Evolutionary conservation across 1,140 invertebrate species (phyloP).

Genomic region (Brachionus rubens): DNA sequence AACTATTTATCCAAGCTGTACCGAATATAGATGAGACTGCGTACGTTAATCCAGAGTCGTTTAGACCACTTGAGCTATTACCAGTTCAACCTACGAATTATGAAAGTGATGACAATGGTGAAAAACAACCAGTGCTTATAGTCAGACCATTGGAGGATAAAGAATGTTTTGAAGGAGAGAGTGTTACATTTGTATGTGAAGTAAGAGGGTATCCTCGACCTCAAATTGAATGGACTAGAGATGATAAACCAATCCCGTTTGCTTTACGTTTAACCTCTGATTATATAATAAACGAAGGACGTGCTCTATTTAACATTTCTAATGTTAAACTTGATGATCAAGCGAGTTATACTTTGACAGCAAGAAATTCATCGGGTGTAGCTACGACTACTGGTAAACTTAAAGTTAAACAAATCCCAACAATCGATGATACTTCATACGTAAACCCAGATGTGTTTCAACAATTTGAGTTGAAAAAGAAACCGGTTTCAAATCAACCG

Average conservation of each 20-base stretch:
- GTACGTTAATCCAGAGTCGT: slow-evolving; percentile 35
- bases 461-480: slow-evolving; percentile 43
- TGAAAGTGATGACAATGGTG: slow-evolving; percentile 22
- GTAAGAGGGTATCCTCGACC: slow-evolving; percentile 57
- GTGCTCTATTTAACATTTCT: slow-evolving; percentile 80
- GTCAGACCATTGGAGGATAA: slow-evolving; percentile 37
- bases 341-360: slow-evolving; percentile 94
- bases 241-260: not conserved
- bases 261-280: not conserved
- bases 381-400: slow-evolving; percentile 87
- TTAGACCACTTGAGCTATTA: slow-evolving; percentile 3
- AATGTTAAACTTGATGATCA: slow-evolving; percentile 76
- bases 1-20: slow-evolving; percentile 64
- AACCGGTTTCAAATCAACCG: not conserved
- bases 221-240: slow-evolving; percentile 47
- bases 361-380: slow-evolving; percentile 89
- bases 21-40: slow-evolving; percentile 30
- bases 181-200: slow-evolving; percentile 52
- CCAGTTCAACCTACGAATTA: not conserved
- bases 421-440: slow-evolving; percentile 43
- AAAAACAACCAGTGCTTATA: slow-evolving; percentile 43
- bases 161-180: slow-evolving; percentile 50
- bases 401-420: slow-evolving; percentile 49
- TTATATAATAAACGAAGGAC: slow-evolving; percentile 67
- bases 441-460: slow-evolving; percentile 39